Evolutionary conservation across 2,888 invertebrate genomes (phyloP), one percentile per base, ranked within the genome.

Genomic region (Trichogramma dendrolimi): DNA sequence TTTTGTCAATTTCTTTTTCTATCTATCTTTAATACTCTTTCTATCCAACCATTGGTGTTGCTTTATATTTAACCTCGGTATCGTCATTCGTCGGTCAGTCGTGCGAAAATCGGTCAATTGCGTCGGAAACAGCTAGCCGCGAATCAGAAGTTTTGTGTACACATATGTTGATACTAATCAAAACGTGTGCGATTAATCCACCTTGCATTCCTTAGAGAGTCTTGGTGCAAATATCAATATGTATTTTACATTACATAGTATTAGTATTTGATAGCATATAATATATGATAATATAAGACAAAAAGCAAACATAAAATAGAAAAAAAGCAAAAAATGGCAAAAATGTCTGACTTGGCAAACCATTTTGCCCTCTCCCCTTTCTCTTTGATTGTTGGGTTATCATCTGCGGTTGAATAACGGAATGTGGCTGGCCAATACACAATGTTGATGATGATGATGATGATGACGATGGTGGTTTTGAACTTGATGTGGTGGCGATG

Each of bases 341-440:
- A 79, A 78, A 76, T 81, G 78, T 80, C 80, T 84, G 83, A 84
- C 83, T 83, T 83, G 84, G 84, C 84, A 84, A 84, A 83, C 83
- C 81, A 82, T 82, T 80, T 83, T 84, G 83, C 84, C 84, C 83
- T 84, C 83, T 83, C 83, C 81, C 81, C 81, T 81, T 83, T 84
- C 82, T 84, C 83, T 84, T 83, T 85, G 84, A 84, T 84, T 84
- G 83, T 84, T 83, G 84, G 84, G 82, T 81, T 82, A 81, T 79
- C 81, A 80, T 80, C 81, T 80, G 80, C 81, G 80, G 80, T 80
- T 73, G 73, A 74, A 75, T 73, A 27, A 27, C 70, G 74, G 74
- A 71, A 27, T 68, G 73, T 73, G 72, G 71, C 68, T 71, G 73
- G 75, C 61, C 72, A 71, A 69, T 67, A 69, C 69, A 51, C 61